Evolutionary conservation across 1,140 invertebrate genomes (phyloP).

Genomic region (Lepidurus packardi): DNA sequence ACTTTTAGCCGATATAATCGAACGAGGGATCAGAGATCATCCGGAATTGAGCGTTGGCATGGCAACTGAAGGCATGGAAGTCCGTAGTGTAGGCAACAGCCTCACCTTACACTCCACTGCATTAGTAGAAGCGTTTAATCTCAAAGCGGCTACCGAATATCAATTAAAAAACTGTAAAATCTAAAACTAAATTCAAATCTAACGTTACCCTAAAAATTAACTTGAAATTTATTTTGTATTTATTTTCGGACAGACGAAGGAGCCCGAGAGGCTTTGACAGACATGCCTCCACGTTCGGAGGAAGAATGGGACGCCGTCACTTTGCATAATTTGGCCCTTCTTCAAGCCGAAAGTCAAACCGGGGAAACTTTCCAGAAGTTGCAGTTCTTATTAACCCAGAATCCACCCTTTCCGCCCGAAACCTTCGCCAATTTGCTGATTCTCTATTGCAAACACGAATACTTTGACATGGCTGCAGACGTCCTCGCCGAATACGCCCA

Average conservation of each 20-base stretch:
- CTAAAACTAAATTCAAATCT: neutral
- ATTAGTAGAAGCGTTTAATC: conserved; percentile 95
- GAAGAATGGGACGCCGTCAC: conserved; percentile 97
- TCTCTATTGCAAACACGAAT: conserved; percentile 95
- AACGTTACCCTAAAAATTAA: neutral
- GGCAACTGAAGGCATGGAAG: conserved; percentile 95
- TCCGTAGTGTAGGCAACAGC: conserved; percentile 95
- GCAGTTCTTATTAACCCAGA: conserved; percentile 89
- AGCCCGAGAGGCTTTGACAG: conserved; percentile 87
- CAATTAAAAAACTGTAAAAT: conserved; percentile 81
- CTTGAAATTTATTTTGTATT: neutral
- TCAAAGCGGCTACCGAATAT: conserved; percentile 98
- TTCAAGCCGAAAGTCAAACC: conserved; percentile 85
- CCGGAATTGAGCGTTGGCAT: conserved; percentile 96
- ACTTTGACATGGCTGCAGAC: conserved; percentile 95
- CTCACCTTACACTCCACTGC: conserved; percentile 92
- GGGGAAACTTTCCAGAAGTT: conserved; percentile 94
- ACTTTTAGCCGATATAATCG: conserved; percentile 82
- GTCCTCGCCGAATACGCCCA: conserved; percentile 96
- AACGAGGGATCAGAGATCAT: conserved; percentile 91
- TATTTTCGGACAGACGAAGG: conserved; percentile 60
- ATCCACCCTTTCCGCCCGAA: conserved; percentile 82
- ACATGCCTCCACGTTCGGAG: conserved; percentile 94
- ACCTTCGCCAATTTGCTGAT: conserved; percentile 94
- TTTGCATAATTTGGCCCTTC: conserved; percentile 93